Evolutionary conservation across 2,888 invertebrate species (phyloP).

Genomic region (Leucozona laternaria): DNA sequence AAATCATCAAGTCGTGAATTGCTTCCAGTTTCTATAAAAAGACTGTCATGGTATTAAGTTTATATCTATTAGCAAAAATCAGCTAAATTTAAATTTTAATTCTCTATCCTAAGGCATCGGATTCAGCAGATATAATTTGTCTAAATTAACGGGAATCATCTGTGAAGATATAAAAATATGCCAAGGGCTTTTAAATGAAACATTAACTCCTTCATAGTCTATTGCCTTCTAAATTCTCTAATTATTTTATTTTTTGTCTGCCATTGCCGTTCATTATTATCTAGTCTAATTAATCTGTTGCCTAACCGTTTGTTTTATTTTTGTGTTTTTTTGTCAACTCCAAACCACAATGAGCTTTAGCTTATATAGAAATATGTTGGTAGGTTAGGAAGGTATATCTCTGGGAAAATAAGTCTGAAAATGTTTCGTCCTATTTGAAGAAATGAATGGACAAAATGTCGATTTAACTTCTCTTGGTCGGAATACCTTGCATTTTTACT

Average conservation of each 20-base stretch:
- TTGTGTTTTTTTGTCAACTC: conserved; percentile 10
- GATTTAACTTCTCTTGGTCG: conserved; percentile 64
- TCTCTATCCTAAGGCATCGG: background rate
- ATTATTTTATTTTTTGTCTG: conserved; percentile 37
- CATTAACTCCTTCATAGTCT: conserved; percentile 53
- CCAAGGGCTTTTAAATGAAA: conserved; percentile 54
- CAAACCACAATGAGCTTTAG: conserved; percentile 43
- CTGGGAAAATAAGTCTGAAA: conserved; percentile 34
- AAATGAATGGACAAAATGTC: conserved; percentile 76
- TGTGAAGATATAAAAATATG: conserved; percentile 64
- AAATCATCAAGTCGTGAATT: background rate
- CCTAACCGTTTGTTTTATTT: conserved; percentile 37
- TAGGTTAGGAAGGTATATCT: background rate
- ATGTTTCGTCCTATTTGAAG: conserved; percentile 42
- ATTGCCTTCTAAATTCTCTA: conserved; percentile 47
- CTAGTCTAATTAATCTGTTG: conserved; percentile 61
- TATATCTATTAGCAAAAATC: background rate
- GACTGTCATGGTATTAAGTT: background rate
- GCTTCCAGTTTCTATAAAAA: background rate
- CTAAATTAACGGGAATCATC: conserved; percentile 62
- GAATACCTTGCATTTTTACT: conserved; percentile 68
- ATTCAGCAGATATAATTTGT: conserved; percentile 42
- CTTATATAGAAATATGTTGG: background rate
- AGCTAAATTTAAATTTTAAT: background rate
- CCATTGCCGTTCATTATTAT: conserved; percentile 34